These are phyloP conservation scores for Catocala fraxini DNA, from an alignment of 2,888 invertebrate genomes.

Conservation along the genomic window DNA sequence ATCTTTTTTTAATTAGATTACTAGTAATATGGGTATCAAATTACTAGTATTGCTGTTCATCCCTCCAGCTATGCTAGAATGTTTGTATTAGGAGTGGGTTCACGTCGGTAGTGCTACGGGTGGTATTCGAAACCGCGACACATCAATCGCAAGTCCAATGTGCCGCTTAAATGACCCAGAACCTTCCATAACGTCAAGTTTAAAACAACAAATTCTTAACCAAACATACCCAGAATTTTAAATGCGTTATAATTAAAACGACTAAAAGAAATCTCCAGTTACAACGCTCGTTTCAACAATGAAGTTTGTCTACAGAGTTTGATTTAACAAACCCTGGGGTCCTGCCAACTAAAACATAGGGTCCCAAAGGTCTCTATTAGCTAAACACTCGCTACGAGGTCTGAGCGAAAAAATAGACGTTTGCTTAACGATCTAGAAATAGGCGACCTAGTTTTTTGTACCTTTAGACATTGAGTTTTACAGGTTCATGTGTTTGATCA, in stretches of 20 bases:
- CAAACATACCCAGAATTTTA: not conserved
- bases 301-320: constrained; percentile 12
- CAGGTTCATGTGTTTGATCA: no score
- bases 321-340: constrained; percentile 10
- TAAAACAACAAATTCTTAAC: not conserved
- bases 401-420: constrained; percentile 1
- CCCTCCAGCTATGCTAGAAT: no score
- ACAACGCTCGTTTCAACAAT: not conserved
- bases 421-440: not conserved
- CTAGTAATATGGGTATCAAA: no score
- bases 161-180: no score
- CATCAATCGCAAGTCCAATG: no score
- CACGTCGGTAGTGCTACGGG: no score
- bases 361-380: constrained; percentile 1
- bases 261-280: constrained; percentile 4
- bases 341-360: constrained; percentile 9
- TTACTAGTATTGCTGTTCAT: no score
- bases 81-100: no score
- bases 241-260: constrained; percentile 6
- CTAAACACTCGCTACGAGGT: not conserved
- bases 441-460: constrained; percentile 2
- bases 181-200: not conserved
- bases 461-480: no score
- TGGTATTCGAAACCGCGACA: no score
- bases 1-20: no score